Conservation (phyloP, 2,113 vertebrate genomes). For the Strix uralensis region DNA sequence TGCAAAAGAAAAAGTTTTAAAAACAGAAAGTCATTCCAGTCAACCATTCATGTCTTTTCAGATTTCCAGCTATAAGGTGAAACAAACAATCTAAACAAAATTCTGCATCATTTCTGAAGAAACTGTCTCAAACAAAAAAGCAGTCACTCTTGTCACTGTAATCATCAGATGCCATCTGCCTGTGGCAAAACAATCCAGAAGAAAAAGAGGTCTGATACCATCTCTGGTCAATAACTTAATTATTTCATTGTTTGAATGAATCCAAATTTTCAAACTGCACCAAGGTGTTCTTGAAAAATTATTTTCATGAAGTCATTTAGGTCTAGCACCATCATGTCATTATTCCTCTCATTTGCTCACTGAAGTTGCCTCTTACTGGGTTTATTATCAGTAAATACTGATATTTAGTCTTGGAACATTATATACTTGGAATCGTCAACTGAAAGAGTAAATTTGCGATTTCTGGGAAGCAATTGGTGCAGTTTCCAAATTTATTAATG, state of each 20-base stretch:
- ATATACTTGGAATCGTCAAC: not conserved
- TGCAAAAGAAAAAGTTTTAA: not conserved
- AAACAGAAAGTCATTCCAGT: not conserved
- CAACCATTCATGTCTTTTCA: not conserved
- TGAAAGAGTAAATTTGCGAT: constrained; percentile 20
- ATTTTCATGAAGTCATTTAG: constrained; percentile 38
- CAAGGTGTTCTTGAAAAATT: constrained; percentile 50
- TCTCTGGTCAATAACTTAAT: not conserved
- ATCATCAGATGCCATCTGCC: not conserved
- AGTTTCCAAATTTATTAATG: constrained; percentile 45
- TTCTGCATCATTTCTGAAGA: not conserved
- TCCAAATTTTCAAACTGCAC: not conserved
- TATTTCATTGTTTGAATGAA: constrained; percentile 42
- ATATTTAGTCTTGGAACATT: constrained; percentile 23
- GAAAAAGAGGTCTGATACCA: not conserved
- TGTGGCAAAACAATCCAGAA: not conserved
- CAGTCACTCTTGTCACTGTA: not conserved
- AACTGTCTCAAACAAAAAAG: not conserved
- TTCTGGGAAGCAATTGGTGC: constrained; percentile 33
- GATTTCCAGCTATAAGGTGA: not conserved
- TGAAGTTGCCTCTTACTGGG: not conserved
- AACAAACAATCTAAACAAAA: not conserved
- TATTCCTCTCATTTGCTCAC: constrained; percentile 3
- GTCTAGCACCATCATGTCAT: not conserved
- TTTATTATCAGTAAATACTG: constrained; percentile 28